phyloP scores from a whole-genome alignment of 2,797 vertebrate genomes.

The Rousettus madagascariensis region DNA sequence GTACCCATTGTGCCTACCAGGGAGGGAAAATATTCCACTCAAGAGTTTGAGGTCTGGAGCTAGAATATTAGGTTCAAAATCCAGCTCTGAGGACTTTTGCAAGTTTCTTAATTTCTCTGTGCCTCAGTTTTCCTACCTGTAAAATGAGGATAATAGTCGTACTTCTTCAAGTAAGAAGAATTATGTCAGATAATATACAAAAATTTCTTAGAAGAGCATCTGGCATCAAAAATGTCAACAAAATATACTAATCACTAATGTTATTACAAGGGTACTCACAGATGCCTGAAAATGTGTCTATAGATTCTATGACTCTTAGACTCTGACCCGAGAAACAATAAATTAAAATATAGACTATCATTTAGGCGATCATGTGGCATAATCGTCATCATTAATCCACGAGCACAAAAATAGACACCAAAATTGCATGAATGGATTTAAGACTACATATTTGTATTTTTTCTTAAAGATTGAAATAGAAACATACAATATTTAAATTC shows the following conservation, averaged over 20 bases:
- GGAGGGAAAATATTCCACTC: neutral
- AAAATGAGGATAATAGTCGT: neutral
- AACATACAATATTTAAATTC: slow-evolving; percentile 27
- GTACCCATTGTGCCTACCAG: neutral
- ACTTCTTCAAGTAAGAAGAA: neutral
- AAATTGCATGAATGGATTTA: neutral
- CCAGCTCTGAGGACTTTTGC: neutral
- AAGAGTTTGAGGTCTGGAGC: neutral
- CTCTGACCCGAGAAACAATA: neutral
- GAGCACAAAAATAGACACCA: neutral
- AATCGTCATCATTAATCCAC: neutral
- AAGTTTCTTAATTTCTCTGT: neutral
- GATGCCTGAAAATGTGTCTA: neutral
- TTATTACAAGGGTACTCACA: neutral
- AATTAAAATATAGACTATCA: slow-evolving; percentile 29
- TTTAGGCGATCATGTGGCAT: neutral
- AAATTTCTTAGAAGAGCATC: neutral
- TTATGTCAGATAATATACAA: neutral
- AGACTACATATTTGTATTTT: neutral
- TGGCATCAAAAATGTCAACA: neutral
- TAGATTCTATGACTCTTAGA: neutral
- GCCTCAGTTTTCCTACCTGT: neutral
- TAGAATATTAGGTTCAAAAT: neutral
- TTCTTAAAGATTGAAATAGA: slow-evolving; percentile 47
- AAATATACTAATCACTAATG: neutral